Conservation (phyloP, 2,888 invertebrate species). For the Agrochola litura region DNA sequence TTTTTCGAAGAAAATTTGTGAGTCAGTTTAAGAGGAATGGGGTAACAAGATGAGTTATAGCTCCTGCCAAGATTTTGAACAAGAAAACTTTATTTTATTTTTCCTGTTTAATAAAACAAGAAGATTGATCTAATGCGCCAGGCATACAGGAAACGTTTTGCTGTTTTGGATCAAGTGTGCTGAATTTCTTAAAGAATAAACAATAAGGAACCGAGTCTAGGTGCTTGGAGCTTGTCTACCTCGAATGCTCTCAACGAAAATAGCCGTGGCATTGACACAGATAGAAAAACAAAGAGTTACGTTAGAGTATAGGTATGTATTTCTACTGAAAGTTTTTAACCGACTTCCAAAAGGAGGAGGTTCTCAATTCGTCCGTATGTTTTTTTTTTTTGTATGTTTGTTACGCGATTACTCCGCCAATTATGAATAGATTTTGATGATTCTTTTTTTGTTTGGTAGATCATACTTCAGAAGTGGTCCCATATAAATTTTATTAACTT, state of each 20-base stretch:
- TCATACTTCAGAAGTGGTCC: too few relatives aligned
- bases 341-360: too few relatives aligned
- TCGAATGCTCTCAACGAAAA: slow-evolving; percentile 45
- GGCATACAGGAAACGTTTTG: neutral
- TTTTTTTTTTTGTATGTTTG: too few relatives aligned
- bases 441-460: too few relatives aligned
- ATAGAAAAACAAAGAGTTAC: slow-evolving; percentile 11
- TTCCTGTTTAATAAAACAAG: slow-evolving; percentile 17
- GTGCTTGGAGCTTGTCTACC: slow-evolving; percentile 30
- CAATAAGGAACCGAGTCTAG: slow-evolving; percentile 41
- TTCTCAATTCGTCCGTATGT: too few relatives aligned
- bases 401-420: too few relatives aligned
- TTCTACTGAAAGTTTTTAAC: neutral
- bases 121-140: slow-evolving; percentile 19
- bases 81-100: slow-evolving; percentile 27
- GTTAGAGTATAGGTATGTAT: neutral
- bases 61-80: slow-evolving; percentile 34
- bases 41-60: slow-evolving; percentile 36
- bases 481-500: too few relatives aligned
- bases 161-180: neutral
- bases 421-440: too few relatives aligned
- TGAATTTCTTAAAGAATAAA: slow-evolving; percentile 26
- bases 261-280: slow-evolving; percentile 55
- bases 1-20: slow-evolving; percentile 2
- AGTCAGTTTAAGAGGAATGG: slow-evolving; percentile 5